Percentiles rank a stretch among this genome's conserved stretches.
Evolutionary conservation across 2,797 vertebrate genomes (phyloP).

Genomic region (Lophotriccus pileatus): DNA sequence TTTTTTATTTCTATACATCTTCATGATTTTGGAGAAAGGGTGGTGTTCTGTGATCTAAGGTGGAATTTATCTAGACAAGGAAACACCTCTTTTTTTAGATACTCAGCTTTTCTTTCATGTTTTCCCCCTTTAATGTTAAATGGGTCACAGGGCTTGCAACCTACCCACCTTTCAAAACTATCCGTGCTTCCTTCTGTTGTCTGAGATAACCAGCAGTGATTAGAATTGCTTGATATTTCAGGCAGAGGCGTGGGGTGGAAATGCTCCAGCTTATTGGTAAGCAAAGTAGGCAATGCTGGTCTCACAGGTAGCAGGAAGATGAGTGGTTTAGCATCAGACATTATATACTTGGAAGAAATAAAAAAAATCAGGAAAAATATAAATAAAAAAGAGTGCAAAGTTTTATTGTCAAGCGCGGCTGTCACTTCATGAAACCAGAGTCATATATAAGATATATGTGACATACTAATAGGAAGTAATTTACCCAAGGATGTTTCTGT

Average conservation of each 20-base stretch:
- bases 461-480: slow-evolving; percentile 84
- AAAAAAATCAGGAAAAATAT: slow-evolving; percentile 75
- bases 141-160: not conserved
- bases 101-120: not conserved
- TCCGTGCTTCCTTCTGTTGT: not conserved
- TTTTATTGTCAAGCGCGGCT: slow-evolving; percentile 79
- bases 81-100: not conserved
- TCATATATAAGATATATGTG: slow-evolving; percentile 83
- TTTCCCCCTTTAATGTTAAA: slow-evolving; percentile 12
- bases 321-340: slow-evolving; percentile 48
- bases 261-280: slow-evolving; percentile 17
- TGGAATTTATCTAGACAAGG: not conserved
- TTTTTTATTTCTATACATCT: not conserved
- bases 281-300: not conserved
- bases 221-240: not conserved
- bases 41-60: not conserved
- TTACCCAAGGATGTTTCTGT: slow-evolving; percentile 82
- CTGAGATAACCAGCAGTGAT: not conserved
- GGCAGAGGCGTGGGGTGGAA: not conserved
- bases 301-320: slow-evolving; percentile 51
- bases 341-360: slow-evolving; percentile 68
- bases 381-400: slow-evolving; percentile 80
- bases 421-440: slow-evolving; percentile 79
- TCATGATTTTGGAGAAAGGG: not conserved
- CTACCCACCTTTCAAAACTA: not conserved